These are phyloP conservation scores for Lepidurus packardi DNA, from an alignment of 1,140 invertebrate species.

Conservation along the genomic window DNA sequence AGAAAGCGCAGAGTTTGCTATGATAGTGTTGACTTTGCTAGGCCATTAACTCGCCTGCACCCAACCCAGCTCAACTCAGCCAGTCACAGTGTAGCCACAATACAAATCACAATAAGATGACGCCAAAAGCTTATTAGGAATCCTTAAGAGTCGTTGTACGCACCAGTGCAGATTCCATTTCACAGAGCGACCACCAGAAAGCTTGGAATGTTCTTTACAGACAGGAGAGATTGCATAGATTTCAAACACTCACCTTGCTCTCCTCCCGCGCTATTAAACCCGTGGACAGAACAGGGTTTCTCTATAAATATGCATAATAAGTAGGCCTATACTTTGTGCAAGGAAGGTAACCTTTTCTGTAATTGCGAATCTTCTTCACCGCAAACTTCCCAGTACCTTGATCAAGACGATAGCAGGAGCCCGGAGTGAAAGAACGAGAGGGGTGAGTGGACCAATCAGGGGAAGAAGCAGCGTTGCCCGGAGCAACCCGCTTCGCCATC, in stretches of 20 bases:
- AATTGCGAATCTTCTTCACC: conserved; percentile 10
- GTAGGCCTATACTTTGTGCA: background rate
- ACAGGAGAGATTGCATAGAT: no score
- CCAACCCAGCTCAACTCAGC: background rate
- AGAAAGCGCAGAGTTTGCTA: background rate
- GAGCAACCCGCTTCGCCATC: background rate
- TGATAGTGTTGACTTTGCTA: background rate
- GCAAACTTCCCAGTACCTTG: background rate
- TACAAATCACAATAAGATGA: background rate
- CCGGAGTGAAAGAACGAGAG: background rate
- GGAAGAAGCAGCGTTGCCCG: background rate
- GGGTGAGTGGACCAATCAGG: background rate
- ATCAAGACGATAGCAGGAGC: background rate
- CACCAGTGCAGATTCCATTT: no score
- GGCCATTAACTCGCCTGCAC: background rate
- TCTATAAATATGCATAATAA: no score
- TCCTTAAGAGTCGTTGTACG: background rate
- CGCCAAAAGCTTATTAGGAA: background rate
- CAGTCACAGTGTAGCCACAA: background rate
- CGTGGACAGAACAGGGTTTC: no score
- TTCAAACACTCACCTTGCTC: no score
- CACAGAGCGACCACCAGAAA: no score
- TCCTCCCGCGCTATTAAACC: no score
- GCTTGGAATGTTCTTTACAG: no score
- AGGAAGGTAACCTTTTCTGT: background rate